A percentile compares a stretch with the other conserved stretches of the same genome.
These are phyloP conservation scores for Phthorimaea operculella DNA, from an alignment of 1,140 invertebrate genomes.

Conservation along the genomic window DNA sequence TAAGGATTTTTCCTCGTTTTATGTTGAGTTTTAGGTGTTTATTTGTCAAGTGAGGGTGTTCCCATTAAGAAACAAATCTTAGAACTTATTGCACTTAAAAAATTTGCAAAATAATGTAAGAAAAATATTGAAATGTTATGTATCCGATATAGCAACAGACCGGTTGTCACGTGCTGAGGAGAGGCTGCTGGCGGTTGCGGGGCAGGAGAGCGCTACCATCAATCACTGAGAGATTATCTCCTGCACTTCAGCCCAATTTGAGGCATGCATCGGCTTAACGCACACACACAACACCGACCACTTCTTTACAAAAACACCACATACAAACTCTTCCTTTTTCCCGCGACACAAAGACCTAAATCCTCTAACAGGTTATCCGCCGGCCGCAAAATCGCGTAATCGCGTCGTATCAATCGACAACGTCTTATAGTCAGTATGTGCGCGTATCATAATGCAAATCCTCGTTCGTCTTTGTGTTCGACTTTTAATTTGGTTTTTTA, in stretches of 20 bases:
- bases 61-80: too few relatives aligned
- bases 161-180: constrained; percentile 6
- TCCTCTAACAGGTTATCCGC: not conserved
- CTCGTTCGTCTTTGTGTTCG: constrained; percentile 30
- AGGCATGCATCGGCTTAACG: constrained; percentile 57
- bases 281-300: constrained; percentile 29
- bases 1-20: too few relatives aligned
- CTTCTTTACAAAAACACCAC: not conserved
- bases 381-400: not conserved
- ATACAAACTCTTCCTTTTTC: not conserved
- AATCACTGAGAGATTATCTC: constrained; percentile 74
- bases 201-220: constrained; percentile 62
- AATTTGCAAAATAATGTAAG: too few relatives aligned
- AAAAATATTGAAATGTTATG: too few relatives aligned
- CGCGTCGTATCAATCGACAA: not conserved
- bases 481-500: constrained; percentile 28
- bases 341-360: not conserved
- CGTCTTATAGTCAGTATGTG: constrained; percentile 13
- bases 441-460: constrained; percentile 33
- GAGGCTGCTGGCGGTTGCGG: constrained; percentile 2
- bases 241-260: constrained; percentile 69
- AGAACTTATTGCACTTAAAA: too few relatives aligned
- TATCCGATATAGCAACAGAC: constrained; percentile 5
- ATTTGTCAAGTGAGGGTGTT: too few relatives aligned
- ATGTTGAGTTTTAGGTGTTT: too few relatives aligned